Base-by-base conservation (phyloP, 2,113 vertebrate species). In the Syrmaticus mikado region DNA sequence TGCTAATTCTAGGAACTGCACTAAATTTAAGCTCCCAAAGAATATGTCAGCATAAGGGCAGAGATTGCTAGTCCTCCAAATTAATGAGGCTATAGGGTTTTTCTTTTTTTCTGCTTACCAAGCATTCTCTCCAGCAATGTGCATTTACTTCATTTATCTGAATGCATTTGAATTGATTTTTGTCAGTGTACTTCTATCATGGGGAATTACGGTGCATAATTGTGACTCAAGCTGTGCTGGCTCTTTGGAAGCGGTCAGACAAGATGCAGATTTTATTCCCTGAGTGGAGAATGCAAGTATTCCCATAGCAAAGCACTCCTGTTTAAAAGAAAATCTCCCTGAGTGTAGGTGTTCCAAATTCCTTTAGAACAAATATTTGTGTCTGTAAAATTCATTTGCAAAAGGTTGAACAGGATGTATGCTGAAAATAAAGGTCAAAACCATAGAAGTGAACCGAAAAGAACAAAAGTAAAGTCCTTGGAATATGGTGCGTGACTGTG, bases 161-260 rank as follows among this genome's bases (percentile, higher is more conserved):
- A 88, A 92, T 88, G 30, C 28, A 90, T 92, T 94, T 94, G 87
- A 94, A 94, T 95, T 90, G 0, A 91, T 95, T 91, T 83, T 93
- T 91, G 66, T 82, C 82, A 40, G 61, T 45, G 34, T n/a, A 58
- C 41, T 85, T 82, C 57, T 83, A 84, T 82, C 5, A 13, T 15
- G 70, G 83, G 73, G 73, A 94, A 53, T 66, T 87, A 58, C 17
- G 15, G 17, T 61, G 70, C 70, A 75, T 86, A 94, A 91, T 85
- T 87, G 57, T 83, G 85, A 68, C 61, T 82, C 58, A 73, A 34
- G 45, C 45, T 90, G 43, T 41, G 48, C 48, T 85, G 71, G 55
- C 72, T 73, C 61, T 27, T 70, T 82, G 81, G 87, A 87, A 92
- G 45, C 1, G 0, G 66, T 68, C 85, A 76, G 79, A 87, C 70